Evolutionary conservation across 1,140 invertebrate species (phyloP).

Genomic region (Pseudomyrmex dendroicus): DNA sequence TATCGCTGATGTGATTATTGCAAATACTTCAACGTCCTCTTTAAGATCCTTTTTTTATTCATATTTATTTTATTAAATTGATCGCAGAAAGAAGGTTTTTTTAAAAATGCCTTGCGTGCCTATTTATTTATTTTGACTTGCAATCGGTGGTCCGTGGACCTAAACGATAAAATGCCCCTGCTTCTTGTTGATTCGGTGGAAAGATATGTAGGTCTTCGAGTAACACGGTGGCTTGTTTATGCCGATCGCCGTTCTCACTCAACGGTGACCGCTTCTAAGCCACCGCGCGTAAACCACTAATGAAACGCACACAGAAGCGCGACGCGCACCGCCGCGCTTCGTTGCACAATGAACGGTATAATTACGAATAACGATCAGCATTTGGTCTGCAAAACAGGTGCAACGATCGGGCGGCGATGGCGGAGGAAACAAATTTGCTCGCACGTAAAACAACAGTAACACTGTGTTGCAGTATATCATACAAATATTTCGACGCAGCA

Average conservation of each 20-base stretch:
- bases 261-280: slow-evolving; percentile 47
- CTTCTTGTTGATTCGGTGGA: slow-evolving; percentile 59
- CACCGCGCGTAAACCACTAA: slow-evolving; percentile 23
- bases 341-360: slow-evolving; percentile 57
- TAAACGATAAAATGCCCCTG: background rate
- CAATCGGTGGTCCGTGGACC: background rate
- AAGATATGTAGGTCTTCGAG: slow-evolving; percentile 72
- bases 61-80: background rate
- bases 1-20: too few relatives aligned
- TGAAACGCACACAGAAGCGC: slow-evolving; percentile 43
- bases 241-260: slow-evolving; percentile 67
- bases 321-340: background rate
- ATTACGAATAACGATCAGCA: slow-evolving; percentile 13
- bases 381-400: background rate
- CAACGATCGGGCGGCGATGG: background rate
- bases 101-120: background rate
- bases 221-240: slow-evolving; percentile 40
- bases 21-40: too few relatives aligned
- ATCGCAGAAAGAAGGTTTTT: background rate
- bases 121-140: background rate
- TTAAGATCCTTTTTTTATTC: background rate
- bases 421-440: background rate
- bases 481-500: too few relatives aligned
- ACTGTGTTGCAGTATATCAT: too few relatives aligned
- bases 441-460: too few relatives aligned